Evolutionary conservation across 2,113 vertebrate species (phyloP), one percentile per base, ranked within the genome.

Genomic region (Calyptommatus sinebrachiatus): DNA sequence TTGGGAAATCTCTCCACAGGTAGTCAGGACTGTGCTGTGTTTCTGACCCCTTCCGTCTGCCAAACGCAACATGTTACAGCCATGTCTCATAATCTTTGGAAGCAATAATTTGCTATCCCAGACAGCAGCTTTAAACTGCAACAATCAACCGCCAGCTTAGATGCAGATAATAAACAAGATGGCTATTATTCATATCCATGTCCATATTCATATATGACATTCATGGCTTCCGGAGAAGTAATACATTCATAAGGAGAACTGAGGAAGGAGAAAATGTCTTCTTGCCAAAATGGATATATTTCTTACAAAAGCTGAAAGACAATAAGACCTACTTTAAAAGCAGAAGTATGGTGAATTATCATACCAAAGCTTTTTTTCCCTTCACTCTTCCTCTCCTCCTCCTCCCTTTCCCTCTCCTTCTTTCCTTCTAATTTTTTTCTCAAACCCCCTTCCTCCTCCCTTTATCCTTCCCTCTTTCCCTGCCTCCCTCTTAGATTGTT

Each of bases 341-440:
- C 22, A 46, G 24, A 66, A 41, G 14, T 69, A 71, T 11, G 53
- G 21, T 61, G 46, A 80, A 57, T 69, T 77, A 79, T 28, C 24
- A 60, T 73, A 11, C 24, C 10, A 48, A 48, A 48, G 46, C 6
- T 10, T 48, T 48, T 10, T 48, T 48, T n/a, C 35, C 5, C 35
- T 41, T 41, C 35, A n/a, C 35, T 41, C 35, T 41, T 5, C 35
- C 5, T 5, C 35, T 41, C 35, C 35, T 41, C 35, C 35, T 41
- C 5, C 76, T 75, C 69, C 24, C 71, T 62, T 79, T 71, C 53
- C 68, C 63, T 87, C 84, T 85, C 83, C 78, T 83, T 77, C 81
- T n/a, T n/a, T n/a, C 35, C 4, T 73, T 45, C 69, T 77, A 77
- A 28, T 22, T 26, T 78, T 78, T 12, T 31, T 24, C 12, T n/a